Base-by-base conservation (phyloP, 2,888 invertebrate genomes). In the Archips xylosteana region DNA sequence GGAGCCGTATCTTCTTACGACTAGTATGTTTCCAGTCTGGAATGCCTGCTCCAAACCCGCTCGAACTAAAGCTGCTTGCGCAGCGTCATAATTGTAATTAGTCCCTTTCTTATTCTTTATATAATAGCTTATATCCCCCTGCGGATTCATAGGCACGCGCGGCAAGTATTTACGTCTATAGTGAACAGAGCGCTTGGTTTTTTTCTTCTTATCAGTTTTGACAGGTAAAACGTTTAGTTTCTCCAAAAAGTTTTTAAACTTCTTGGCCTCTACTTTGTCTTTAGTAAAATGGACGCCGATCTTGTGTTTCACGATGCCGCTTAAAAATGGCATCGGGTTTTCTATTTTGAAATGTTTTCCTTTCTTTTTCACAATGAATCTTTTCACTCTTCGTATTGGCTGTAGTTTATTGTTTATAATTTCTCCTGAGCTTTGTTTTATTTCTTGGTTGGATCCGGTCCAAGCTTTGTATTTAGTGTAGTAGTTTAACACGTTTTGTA, bases 391-490 rank as follows among this genome's bases (percentile, higher is more conserved):
- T 12, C 32, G 57, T 10, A 23, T 15, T 9, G 32, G 32, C 12
- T 13, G 57, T 57, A 57, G 12, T 10, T 12, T 57, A 2, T 57
- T 32, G 13, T 76, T 75, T 9, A 71, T 61, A 6, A 67, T 68
- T 71, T 71, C 70, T 34, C 66, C 67, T 8, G 70, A 42, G 13
- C 64, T 61, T 2, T 69, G 62, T 13, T 78, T 79, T 39, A 72
- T 69, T 42, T 76, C 68, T 0, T 80, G 78, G 49, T 91, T 90
- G 0, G 87, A 82, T 13, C 81, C 81, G 6, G 80, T 81, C 92
- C 92, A 93, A 0, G 85, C 77, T 79, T 92, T 92, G 70, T 90
- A 84, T 80, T 94, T 94, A 0, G 85, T 77, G 76, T 89, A 92
- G 75, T 90, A 92, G 68, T 88, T 87, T 0, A 89, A 77, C 9